phyloP scores from a whole-genome alignment of 2,797 vertebrate genomes.

The Karalla daura region DNA sequence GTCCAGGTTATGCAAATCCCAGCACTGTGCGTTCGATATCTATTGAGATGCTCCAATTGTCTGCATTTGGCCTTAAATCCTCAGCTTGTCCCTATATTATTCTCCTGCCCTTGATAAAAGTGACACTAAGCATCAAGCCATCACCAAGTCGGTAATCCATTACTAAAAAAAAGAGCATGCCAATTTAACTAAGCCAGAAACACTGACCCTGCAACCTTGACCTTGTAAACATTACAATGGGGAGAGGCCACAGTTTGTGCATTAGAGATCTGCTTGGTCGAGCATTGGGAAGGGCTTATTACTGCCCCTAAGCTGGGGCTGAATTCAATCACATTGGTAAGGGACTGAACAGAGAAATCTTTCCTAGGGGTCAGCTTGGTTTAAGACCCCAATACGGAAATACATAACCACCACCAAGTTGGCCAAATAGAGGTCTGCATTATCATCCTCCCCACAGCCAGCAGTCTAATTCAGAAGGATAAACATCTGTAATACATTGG shows the following conservation, averaged over 20 bases:
- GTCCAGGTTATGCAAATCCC: constrained; percentile 83
- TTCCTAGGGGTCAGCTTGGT: constrained; percentile 63
- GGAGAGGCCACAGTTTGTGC: constrained; percentile 67
- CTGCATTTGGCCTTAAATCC: constrained; percentile 77
- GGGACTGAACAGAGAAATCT: constrained; percentile 60
- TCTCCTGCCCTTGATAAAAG: constrained; percentile 79
- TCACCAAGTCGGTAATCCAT: constrained; percentile 81
- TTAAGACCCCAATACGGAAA: constrained; percentile 62
- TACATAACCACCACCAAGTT: constrained; percentile 53
- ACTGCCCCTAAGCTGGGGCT: constrained; percentile 60
- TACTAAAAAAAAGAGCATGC: constrained; percentile 73
- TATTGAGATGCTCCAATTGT: constrained; percentile 80
- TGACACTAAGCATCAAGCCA: constrained; percentile 79
- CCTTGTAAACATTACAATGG: constrained; percentile 81
- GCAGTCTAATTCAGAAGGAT: constrained; percentile 67
- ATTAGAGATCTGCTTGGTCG: constrained; percentile 66
- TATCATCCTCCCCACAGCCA: constrained; percentile 51
- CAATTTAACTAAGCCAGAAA: constrained; percentile 82
- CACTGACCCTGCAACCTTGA: constrained; percentile 82
- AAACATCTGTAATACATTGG: constrained; percentile 82
- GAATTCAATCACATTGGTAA: constrained; percentile 72
- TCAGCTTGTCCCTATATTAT: constrained; percentile 74
- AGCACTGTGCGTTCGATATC: constrained; percentile 75
- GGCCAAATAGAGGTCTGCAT: constrained; percentile 47
- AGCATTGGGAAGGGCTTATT: constrained; percentile 70